A percentile compares a stretch with the other conserved stretches of the same genome.
These are phyloP conservation scores for Malachius bipustulatus DNA, from an alignment of 2,888 invertebrate genomes.

Conservation along the genomic window DNA sequence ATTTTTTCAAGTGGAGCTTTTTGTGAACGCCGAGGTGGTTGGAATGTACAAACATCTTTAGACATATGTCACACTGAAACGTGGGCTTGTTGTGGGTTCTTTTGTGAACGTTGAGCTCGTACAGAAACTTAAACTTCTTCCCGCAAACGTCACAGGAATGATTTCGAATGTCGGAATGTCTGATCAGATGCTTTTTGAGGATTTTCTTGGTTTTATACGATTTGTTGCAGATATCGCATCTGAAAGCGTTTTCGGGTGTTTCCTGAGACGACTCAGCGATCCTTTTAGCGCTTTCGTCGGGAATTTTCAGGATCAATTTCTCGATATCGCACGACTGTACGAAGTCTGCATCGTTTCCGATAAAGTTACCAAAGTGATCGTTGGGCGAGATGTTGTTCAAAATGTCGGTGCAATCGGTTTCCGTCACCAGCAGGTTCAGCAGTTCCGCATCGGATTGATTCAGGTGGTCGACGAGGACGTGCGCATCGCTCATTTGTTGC, in stretches of 20 bases:
- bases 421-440: conserved; percentile 30
- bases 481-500: conserved; percentile 18
- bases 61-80: conserved; percentile 47
- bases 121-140: conserved; percentile 30
- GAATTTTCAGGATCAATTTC: conserved; percentile 8
- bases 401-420: conserved; percentile 32
- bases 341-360: conserved; percentile 24
- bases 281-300: conserved; percentile 9
- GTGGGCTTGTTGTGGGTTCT: conserved; percentile 44
- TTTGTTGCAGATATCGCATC: conserved; percentile 30
- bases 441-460: conserved; percentile 32
- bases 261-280: conserved; percentile 8
- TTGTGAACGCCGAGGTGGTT: conserved; percentile 48
- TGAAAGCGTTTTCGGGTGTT: conserved; percentile 16
- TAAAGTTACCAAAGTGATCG: conserved; percentile 31
- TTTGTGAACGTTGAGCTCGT: conserved; percentile 37
- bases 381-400: conserved; percentile 32
- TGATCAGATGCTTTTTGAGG: conserved; percentile 30
- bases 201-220: conserved; percentile 29
- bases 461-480: conserved; percentile 29
- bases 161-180: conserved; percentile 28
- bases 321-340: conserved; percentile 19
- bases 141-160: conserved; percentile 30
- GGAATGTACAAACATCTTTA: conserved; percentile 47
- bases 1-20: conserved; percentile 42